Percentiles rank a stretch among this genome's conserved stretches.
These are phyloP conservation scores for Pachyrhynchus sulphureomaculatus DNA, from an alignment of 1,140 invertebrate species.

Conservation along the genomic window DNA sequence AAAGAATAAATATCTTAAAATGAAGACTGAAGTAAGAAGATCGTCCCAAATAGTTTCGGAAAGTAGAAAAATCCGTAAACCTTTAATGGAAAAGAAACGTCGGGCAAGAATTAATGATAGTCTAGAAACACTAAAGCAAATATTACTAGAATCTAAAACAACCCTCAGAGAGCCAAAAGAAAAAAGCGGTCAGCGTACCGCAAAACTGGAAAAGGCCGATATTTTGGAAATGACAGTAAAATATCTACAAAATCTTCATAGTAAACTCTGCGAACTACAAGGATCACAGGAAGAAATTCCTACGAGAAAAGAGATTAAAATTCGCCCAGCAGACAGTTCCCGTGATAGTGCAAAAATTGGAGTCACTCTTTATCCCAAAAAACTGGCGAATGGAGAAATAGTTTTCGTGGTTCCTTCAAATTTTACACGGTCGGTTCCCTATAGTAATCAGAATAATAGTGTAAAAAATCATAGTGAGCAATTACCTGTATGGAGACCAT, in stretches of 20 bases:
- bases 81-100: conserved; percentile 69
- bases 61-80: conserved; percentile 59
- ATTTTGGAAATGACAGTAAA: conserved; percentile 68
- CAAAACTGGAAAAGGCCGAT: conserved; percentile 68
- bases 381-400: conserved; percentile 41
- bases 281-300: neutral
- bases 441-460: neutral
- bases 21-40: conserved; percentile 28
- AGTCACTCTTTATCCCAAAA: conserved; percentile 44
- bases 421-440: conserved; percentile 12
- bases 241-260: conserved; percentile 56
- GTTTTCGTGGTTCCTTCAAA: conserved; percentile 44
- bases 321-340: conserved; percentile 35
- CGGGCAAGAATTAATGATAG: conserved; percentile 68
- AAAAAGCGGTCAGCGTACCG: conserved; percentile 50
- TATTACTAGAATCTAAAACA: conserved; percentile 59
- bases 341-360: conserved; percentile 30
- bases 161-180: conserved; percentile 34
- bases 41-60: conserved; percentile 14
- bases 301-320: conserved; percentile 20
- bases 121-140: conserved; percentile 62
- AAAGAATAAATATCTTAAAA: neutral
- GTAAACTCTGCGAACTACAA: conserved; percentile 33
- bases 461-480: conserved; percentile 19
- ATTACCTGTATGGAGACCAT: conserved; percentile 44